Evolutionary conservation across 2,113 vertebrate species (phyloP).

Genomic region (Sorex araneus): DNA sequence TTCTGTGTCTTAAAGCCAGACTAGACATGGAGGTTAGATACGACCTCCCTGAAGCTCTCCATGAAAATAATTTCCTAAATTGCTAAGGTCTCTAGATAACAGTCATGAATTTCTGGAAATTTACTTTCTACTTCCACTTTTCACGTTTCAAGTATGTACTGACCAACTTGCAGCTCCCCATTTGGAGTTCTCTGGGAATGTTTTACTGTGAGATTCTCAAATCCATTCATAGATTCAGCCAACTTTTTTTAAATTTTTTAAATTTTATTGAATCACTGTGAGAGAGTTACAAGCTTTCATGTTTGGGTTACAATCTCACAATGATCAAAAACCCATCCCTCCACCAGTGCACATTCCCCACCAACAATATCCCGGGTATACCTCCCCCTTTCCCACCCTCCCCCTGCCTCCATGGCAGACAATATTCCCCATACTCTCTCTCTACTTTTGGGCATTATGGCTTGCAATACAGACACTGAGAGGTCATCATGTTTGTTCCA

Average conservation of each 20-base stretch:
- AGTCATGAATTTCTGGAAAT: background rate
- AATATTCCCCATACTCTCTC: too few species aligned
- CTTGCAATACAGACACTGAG: too few species aligned
- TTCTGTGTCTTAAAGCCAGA: constrained; percentile 33
- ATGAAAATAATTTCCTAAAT: background rate
- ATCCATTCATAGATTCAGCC: constrained; percentile 3
- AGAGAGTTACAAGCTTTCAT: too few species aligned
- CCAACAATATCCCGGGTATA: too few species aligned
- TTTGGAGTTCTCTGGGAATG: background rate
- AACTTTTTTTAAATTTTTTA: background rate
- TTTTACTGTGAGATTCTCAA: background rate
- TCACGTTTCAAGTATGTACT: background rate
- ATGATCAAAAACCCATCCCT: too few species aligned
- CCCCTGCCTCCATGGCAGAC: too few species aligned
- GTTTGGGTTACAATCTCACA: too few species aligned
- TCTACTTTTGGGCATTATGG: too few species aligned
- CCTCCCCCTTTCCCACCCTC: too few species aligned
- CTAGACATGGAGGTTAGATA: background rate
- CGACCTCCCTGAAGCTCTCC: background rate
- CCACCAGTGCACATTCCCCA: too few species aligned
- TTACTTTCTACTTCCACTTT: background rate
- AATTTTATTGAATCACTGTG: too few species aligned
- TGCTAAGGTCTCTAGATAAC: background rate
- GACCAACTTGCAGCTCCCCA: background rate
- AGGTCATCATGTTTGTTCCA: too few species aligned